Evolutionary conservation across 2,113 vertebrate species (phyloP).

Genomic region (Ellobius talpinus): DNA sequence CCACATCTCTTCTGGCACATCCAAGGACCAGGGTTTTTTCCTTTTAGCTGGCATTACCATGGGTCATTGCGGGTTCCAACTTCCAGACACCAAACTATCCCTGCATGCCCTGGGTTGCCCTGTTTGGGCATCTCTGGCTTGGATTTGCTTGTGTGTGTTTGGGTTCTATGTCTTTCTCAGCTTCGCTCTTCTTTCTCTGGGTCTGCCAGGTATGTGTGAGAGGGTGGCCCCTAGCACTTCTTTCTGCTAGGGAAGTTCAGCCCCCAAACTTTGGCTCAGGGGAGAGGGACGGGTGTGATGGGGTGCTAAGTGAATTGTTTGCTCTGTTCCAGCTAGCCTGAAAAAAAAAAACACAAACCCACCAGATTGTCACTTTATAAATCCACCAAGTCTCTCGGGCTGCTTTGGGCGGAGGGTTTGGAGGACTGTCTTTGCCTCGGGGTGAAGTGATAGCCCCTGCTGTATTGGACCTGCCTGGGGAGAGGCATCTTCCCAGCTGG

Average conservation of each 20-base stretch:
- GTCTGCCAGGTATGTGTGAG: neutral
- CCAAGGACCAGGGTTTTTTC: neutral
- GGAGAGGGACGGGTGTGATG: neutral
- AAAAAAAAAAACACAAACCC: neutral
- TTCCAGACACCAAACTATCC: neutral
- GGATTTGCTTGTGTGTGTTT: accelerated
- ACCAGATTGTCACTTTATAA: neutral
- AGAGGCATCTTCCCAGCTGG: neutral
- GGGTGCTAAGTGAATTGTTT: neutral
- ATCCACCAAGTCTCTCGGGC: accelerated
- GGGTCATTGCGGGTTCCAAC: neutral
- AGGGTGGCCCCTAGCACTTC: neutral
- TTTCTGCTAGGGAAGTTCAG: neutral
- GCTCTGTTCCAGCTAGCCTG: neutral
- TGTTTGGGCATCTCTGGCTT: neutral
- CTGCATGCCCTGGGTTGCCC: neutral
- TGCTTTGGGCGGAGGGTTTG: neutral
- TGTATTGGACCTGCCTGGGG: neutral
- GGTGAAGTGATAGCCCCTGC: neutral
- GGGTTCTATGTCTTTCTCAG: neutral
- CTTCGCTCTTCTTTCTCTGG: neutral
- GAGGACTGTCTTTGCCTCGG: neutral
- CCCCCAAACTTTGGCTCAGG: neutral
- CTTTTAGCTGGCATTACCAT: neutral
- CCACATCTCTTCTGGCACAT: neutral